phyloP scores from a whole-genome alignment of 1,140 invertebrate species.

The Manduca sexta region DNA sequence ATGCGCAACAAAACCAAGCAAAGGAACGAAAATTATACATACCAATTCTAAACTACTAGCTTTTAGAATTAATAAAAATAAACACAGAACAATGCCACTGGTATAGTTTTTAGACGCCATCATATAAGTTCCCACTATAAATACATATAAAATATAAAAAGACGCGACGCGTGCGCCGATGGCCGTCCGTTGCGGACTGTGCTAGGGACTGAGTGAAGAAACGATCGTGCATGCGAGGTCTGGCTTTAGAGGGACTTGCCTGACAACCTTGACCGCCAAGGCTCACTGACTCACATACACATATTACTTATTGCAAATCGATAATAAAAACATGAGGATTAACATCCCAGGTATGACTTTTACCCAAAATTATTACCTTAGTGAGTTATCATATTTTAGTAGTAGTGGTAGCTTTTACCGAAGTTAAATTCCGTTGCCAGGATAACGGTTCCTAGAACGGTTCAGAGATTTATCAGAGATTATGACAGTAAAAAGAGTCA shows the following conservation, averaged over 20 bases:
- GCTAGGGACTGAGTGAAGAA: slow-evolving; percentile 18
- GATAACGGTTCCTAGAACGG: too few relatives aligned
- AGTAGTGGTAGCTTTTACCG: too few relatives aligned
- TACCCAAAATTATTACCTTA: too few relatives aligned
- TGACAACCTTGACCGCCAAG: slow-evolving; percentile 46
- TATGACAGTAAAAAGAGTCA: too few relatives aligned
- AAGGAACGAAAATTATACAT: neutral
- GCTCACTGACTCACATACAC: slow-evolving; percentile 41
- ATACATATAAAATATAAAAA: neutral
- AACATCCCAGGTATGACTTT: too few relatives aligned
- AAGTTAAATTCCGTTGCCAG: too few relatives aligned
- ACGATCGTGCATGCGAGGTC: slow-evolving; percentile 22
- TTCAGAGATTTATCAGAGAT: too few relatives aligned
- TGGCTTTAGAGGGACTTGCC: slow-evolving; percentile 25
- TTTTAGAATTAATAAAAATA: slow-evolving; percentile 32
- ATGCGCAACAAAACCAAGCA: too few relatives aligned
- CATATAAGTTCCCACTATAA: slow-evolving; percentile 8
- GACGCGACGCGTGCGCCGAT: slow-evolving; percentile 2
- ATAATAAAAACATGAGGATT: too few relatives aligned
- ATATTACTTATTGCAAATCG: slow-evolving; percentile 14
- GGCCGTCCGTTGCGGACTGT: slow-evolving; percentile 7
- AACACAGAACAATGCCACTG: slow-evolving; percentile 33
- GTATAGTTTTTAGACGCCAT: slow-evolving; percentile 25
- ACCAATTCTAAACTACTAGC: slow-evolving; percentile 21
- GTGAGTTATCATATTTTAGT: too few relatives aligned